A percentile compares a stretch with the other conserved stretches of the same genome.
Evolutionary conservation across 2,888 invertebrate species (phyloP).

Genomic region (Melieria picta): DNA sequence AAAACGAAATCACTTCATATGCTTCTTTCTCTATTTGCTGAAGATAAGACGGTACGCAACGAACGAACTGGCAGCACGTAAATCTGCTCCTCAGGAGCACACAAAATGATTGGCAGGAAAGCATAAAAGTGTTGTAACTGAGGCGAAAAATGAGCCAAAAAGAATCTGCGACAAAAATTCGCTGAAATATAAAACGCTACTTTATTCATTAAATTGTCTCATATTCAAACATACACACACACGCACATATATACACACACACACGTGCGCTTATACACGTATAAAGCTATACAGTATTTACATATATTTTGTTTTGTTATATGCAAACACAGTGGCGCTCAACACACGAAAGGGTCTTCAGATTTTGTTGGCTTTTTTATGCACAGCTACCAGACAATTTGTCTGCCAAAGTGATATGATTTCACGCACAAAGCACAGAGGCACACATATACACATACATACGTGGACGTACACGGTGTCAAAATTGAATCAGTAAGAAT

Average conservation of each 20-base stretch:
- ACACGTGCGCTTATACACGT: neutral
- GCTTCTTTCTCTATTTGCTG: too few relatives aligned
- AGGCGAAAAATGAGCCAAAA: slow-evolving; percentile 8
- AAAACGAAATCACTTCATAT: too few relatives aligned
- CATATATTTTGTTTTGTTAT: neutral
- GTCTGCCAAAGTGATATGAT: slow-evolving; percentile 37
- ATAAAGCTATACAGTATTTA: slow-evolving; percentile 1
- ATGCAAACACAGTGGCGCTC: slow-evolving; percentile 2
- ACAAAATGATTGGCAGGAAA: too few relatives aligned
- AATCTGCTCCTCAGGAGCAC: too few relatives aligned
- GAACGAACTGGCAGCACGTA: too few relatives aligned
- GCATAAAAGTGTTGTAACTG: too few relatives aligned
- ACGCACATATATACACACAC: neutral
- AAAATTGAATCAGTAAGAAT: too few relatives aligned
- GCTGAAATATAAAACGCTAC: slow-evolving; percentile 25
- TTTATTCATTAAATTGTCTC: slow-evolving; percentile 37
- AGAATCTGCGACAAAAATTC: slow-evolving; percentile 15
- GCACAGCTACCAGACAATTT: slow-evolving; percentile 32
- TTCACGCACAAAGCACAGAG: slow-evolving; percentile 19
- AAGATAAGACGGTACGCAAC: too few relatives aligned
- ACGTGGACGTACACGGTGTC: slow-evolving; percentile 3
- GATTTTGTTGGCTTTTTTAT: too few relatives aligned
- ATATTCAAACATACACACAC: slow-evolving; percentile 5
- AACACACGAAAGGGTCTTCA: too few relatives aligned
- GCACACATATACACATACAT: slow-evolving; percentile 3